These are phyloP conservation scores for Dufourea novaeangliae DNA, from an alignment of 1,140 invertebrate genomes.

Conservation along the genomic window DNA sequence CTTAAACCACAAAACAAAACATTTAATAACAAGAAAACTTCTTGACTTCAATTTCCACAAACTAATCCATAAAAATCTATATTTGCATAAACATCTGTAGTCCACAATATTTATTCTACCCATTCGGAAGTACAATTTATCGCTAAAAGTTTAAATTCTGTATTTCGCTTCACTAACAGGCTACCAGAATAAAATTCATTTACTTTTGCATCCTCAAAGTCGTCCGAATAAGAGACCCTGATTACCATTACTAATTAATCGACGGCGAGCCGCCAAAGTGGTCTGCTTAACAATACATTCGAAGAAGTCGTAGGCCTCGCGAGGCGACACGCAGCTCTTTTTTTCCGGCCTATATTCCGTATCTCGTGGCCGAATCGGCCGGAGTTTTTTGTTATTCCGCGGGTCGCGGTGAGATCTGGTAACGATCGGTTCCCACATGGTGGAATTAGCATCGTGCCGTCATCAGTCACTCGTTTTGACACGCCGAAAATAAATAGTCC, in stretches of 20 bases:
- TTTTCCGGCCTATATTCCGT: slow-evolving; percentile 35
- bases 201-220: no score
- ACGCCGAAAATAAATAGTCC: slow-evolving; percentile 70
- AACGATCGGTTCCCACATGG: slow-evolving; percentile 70
- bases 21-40: no score
- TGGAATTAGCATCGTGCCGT: slow-evolving; percentile 71
- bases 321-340: slow-evolving; percentile 1
- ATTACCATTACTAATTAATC: not conserved
- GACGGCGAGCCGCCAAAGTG: not conserved
- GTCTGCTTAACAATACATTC: slow-evolving; percentile 10
- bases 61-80: no score
- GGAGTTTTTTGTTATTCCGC: slow-evolving; percentile 54
- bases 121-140: no score
- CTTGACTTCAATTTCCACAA: no score
- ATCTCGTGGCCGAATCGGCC: slow-evolving; percentile 32
- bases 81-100: slow-evolving; percentile 3
- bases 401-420: slow-evolving; percentile 60
- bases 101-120: no score
- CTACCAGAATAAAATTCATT: no score
- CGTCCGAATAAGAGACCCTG: no score
- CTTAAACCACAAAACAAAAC: no score
- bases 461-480: slow-evolving; percentile 76
- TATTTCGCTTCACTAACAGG: no score
- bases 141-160: no score
- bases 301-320: slow-evolving; percentile 14